Evolutionary conservation across 2,888 invertebrate genomes (phyloP), one percentile per base, ranked within the genome.

Genomic region (Sarcophaga carnaria): DNA sequence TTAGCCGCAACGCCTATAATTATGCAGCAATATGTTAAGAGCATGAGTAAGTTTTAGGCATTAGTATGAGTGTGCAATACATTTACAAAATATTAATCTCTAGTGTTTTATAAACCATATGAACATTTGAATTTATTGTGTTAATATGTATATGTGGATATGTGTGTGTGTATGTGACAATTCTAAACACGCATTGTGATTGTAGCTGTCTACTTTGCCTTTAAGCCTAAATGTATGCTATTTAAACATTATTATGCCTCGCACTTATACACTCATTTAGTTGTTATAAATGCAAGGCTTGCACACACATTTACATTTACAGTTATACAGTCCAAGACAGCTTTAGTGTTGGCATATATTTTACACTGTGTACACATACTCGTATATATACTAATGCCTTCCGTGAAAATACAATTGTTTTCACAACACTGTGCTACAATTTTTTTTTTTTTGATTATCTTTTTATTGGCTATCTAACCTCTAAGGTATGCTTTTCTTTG

Each of bases 111-210:
- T 80, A 66, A 49, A 62, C 71, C 66, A 49, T 71, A 76, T 77
- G 84, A 85, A 66, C 37, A 72, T 67, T 85, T 22, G 14, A 72
- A 80, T 85, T 85, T 80, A 80, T 76, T 72, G 20, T 72, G 14
- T 20, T 11, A 25, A 14, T 69, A 12, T 59, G 17, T 22, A 22
- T 22, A 22, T 70, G 3, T 70, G 69, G 4, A 22, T 47, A 12
- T 37, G n/a, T n/a, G 11, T 59, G 37, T 74, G 8, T 37, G 37
- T 37, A 37, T 37, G 37, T 83, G 77, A 78, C 64, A 78, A 74
- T 69, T 74, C 78, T 27, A 78, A 67, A 72, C 67, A 83, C 49
- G 77, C 74, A 66, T 77, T 71, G 60, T 67, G n/a, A n/a, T 6
- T 20, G 59, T 59, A 6, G 1, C 10, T 22, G 62, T 22, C 22